Percentiles rank a stretch among this genome's conserved stretches.
These are phyloP conservation scores for Trachelus iudaicus DNA, from an alignment of 2,888 invertebrate species.

Conservation along the genomic window DNA sequence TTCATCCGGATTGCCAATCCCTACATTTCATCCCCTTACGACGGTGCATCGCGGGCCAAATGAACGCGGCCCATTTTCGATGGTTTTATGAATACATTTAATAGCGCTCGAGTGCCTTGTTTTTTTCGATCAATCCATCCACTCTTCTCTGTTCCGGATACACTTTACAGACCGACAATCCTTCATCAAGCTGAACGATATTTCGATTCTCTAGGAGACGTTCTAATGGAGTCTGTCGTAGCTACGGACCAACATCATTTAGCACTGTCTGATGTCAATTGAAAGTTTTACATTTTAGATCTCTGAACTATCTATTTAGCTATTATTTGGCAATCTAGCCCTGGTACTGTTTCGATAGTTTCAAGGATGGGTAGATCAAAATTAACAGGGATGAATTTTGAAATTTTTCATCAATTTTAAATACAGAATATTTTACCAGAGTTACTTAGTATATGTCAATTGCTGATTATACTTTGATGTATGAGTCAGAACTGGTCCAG, in stretches of 20 bases:
- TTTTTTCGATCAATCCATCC: slow-evolving; percentile 18
- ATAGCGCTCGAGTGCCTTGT: slow-evolving; percentile 20
- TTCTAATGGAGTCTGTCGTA: slow-evolving; percentile 45
- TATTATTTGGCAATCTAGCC: neutral
- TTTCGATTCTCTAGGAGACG: slow-evolving; percentile 19
- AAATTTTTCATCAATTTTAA: neutral
- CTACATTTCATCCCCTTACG: slow-evolving; percentile 8
- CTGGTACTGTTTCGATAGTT: neutral
- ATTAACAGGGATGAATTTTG: neutral
- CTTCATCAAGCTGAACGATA: slow-evolving; percentile 4
- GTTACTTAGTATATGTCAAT: neutral
- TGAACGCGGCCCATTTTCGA: slow-evolving; percentile 34
- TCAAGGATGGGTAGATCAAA: neutral
- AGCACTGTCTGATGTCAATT: slow-evolving; percentile 23
- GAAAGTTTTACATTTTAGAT: slow-evolving; percentile 21
- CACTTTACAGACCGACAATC: slow-evolving; percentile 3
- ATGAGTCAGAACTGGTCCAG: neutral
- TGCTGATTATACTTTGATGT: neutral
- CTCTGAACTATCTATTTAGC: neutral
- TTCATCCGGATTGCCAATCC: slow-evolving; percentile 1
- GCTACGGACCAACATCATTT: slow-evolving; percentile 35
- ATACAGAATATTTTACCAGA: neutral
- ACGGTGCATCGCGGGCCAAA: slow-evolving; percentile 35
- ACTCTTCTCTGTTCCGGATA: neutral
- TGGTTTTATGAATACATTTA: slow-evolving; percentile 34